phyloP scores from a whole-genome alignment of 2,797 vertebrate species.

The Catharus ustulatus region DNA sequence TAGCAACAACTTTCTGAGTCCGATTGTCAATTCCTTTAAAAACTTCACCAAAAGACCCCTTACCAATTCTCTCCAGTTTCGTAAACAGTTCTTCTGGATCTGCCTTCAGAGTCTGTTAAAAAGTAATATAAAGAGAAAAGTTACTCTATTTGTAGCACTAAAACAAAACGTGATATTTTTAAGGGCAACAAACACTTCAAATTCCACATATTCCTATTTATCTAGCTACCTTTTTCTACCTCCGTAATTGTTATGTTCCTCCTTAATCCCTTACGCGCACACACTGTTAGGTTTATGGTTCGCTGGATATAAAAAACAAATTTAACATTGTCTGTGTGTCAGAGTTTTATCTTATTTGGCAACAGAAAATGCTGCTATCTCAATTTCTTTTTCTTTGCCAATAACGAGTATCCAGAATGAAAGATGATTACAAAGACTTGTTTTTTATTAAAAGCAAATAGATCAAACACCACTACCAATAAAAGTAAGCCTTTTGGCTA shows the following conservation, averaged over 20 bases:
- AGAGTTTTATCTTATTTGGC: background rate
- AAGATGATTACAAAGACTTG: background rate
- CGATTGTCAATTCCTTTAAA: constrained; percentile 98
- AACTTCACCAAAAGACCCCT: constrained; percentile 97
- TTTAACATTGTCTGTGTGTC: background rate
- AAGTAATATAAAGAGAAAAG: background rate
- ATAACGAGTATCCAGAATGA: background rate
- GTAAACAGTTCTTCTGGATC: constrained; percentile 96
- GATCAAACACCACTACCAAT: background rate
- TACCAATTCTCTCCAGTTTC: constrained; percentile 95
- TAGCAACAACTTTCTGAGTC: constrained; percentile 96
- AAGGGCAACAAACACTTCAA: background rate
- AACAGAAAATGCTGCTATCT: background rate
- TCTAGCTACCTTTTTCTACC: background rate
- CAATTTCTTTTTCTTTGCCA: background rate
- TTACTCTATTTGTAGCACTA: background rate
- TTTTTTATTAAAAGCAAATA: background rate
- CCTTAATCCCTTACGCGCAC: background rate
- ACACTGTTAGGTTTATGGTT: background rate
- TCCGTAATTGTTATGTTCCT: background rate
- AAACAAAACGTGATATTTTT: background rate
- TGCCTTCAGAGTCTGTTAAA: constrained; percentile 86
- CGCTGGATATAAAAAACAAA: background rate
- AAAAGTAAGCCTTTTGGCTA: background rate
- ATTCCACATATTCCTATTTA: background rate